Conservation (phyloP, 1,140 invertebrate genomes). For the Nixonia krombeini region DNA sequence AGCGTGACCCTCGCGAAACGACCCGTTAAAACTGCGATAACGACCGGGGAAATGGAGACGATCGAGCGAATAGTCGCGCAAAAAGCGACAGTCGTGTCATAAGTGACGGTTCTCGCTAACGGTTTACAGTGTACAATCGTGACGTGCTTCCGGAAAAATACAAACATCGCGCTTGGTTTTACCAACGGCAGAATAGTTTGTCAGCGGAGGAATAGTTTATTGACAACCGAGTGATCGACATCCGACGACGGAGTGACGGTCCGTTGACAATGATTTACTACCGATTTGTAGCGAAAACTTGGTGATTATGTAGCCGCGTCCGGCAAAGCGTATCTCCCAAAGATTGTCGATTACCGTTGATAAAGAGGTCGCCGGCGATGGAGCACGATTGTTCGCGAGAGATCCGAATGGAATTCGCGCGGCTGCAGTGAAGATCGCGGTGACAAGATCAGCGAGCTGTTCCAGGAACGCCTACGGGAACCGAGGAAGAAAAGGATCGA, state of each 20-base stretch:
- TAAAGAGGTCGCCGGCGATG: too few species aligned
- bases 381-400: constrained; percentile 1
- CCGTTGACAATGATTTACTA: too few species aligned
- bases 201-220: not conserved
- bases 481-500: constrained; percentile 45
- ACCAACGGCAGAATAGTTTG: too few species aligned
- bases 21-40: too few species aligned
- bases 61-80: not conserved
- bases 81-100: not conserved
- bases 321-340: too few species aligned
- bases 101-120: not conserved
- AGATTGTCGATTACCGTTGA: too few species aligned
- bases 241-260: not conserved
- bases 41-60: too few species aligned
- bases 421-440: constrained; percentile 1
- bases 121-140: not conserved
- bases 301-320: too few species aligned
- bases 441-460: constrained; percentile 1
- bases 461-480: constrained; percentile 14
- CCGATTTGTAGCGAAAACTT: too few species aligned
- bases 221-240: not conserved
- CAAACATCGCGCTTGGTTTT: too few species aligned
- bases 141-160: too few species aligned
- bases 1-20: too few species aligned
- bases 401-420: constrained; percentile 26